Evolutionary conservation across 2,797 vertebrate species (phyloP).

Genomic region (Ctenopoma kingsleyae): DNA sequence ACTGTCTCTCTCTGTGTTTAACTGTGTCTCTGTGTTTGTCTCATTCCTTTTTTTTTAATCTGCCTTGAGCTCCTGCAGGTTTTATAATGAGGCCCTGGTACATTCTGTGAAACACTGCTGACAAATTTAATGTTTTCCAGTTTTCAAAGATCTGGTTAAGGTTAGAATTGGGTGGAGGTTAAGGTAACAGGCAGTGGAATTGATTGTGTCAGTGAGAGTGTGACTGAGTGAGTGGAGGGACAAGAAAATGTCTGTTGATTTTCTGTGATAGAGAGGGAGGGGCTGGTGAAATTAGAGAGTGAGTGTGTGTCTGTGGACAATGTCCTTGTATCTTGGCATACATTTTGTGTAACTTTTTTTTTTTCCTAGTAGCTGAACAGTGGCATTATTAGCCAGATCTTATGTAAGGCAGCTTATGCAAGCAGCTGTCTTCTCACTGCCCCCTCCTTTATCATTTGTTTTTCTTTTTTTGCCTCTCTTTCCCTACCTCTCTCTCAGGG

Average conservation of each 20-base stretch:
- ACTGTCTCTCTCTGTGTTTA: too few relatives aligned
- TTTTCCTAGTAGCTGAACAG: slow-evolving; percentile 40
- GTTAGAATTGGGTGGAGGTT: not conserved
- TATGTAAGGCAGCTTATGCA: slow-evolving; percentile 76
- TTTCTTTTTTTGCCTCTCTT: slow-evolving; percentile 12
- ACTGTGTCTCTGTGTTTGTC: not conserved
- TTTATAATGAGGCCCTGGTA: slow-evolving; percentile 45
- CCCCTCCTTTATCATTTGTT: slow-evolving; percentile 52
- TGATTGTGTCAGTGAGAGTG: not conserved
- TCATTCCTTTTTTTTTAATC: slow-evolving; percentile 20
- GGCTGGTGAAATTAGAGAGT: slow-evolving; percentile 4
- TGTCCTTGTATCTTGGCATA: slow-evolving; percentile 44
- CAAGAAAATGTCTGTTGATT: slow-evolving; percentile 2
- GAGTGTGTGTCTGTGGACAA: slow-evolving; percentile 2
- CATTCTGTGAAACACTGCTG: slow-evolving; percentile 31
- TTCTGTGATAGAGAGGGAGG: not conserved
- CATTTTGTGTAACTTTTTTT: slow-evolving; percentile 61
- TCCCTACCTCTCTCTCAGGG: slow-evolving; percentile 4
- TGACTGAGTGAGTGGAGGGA: slow-evolving; percentile 2
- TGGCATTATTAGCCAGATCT: slow-evolving; percentile 74
- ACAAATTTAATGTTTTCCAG: not conserved
- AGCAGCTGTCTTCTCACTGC: slow-evolving; percentile 61
- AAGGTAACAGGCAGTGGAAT: not conserved
- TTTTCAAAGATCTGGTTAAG: slow-evolving; percentile 1
- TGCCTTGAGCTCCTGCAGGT: slow-evolving; percentile 36